phyloP scores from a whole-genome alignment of 2,797 vertebrate genomes.

The Denticeps clupeoides region DNA sequence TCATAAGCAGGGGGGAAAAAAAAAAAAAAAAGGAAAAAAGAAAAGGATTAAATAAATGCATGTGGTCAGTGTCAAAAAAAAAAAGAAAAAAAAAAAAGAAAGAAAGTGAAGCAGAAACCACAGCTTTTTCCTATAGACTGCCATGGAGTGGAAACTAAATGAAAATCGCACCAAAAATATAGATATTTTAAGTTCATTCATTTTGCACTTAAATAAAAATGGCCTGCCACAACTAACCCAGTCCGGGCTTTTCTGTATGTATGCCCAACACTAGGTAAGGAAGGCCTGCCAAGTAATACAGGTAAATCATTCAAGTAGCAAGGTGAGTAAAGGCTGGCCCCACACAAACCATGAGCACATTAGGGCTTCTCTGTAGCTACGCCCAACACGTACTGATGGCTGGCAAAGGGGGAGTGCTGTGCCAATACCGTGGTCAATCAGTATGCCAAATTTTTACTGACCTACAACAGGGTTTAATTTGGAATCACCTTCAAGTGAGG shows the following conservation, averaged over 20 bases:
- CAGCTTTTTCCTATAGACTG: no score
- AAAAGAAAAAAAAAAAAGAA: slow-evolving; percentile 5
- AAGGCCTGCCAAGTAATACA: slow-evolving; percentile 55
- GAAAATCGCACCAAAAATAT: no score
- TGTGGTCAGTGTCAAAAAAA: no score
- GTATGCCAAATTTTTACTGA: slow-evolving; percentile 20
- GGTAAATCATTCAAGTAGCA: slow-evolving; percentile 58
- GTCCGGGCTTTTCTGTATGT: slow-evolving; percentile 65
- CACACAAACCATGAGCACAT: no score
- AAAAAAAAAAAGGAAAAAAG: slow-evolving; percentile 4
- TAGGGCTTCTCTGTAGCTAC: slow-evolving; percentile 75
- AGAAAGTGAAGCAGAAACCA: no score
- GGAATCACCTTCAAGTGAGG: slow-evolving; percentile 18
- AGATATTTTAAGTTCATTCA: no score
- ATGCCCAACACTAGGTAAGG: slow-evolving; percentile 58
- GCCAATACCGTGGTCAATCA: slow-evolving; percentile 31
- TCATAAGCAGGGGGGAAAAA: slow-evolving; percentile 8
- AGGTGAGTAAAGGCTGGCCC: no score
- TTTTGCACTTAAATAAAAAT: no score
- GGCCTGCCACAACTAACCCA: slow-evolving; percentile 41
- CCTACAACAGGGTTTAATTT: slow-evolving; percentile 21
- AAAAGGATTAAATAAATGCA: slow-evolving; percentile 5
- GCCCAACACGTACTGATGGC: slow-evolving; percentile 42
- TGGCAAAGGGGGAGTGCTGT: slow-evolving; percentile 33
- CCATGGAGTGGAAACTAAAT: no score